phyloP scores from a whole-genome alignment of 2,113 vertebrate species.

The Martes martes region DNA sequence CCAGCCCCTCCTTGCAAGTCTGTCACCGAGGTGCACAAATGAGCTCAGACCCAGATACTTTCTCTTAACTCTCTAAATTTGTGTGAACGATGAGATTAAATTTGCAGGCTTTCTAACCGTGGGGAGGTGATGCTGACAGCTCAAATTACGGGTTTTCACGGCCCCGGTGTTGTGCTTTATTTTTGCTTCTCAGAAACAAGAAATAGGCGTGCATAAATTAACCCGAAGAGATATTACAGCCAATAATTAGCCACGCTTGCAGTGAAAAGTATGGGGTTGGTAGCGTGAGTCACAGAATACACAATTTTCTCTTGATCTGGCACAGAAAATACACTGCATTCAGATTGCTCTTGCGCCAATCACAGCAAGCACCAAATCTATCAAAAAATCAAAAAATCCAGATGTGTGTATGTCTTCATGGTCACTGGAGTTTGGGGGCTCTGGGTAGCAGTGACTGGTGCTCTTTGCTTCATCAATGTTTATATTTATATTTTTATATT shows the following conservation, averaged over 20 bases:
- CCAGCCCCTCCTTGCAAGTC: rapidly evolving
- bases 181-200: neutral
- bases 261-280: neutral
- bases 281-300: neutral
- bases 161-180: neutral
- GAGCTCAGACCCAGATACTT: rapidly evolving
- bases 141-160: neutral
- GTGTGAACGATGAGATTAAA: neutral
- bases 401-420: rapidly evolving
- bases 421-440: neutral
- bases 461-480: neutral
- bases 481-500: too few relatives aligned
- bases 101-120: neutral
- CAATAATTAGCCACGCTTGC: neutral
- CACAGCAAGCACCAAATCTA: neutral
- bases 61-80: neutral
- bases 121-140: neutral
- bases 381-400: neutral
- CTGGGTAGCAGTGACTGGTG: rapidly evolving
- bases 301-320: neutral
- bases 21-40: neutral
- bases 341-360: rapidly evolving
- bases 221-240: rapidly evolving
- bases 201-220: slow-evolving; percentile 1
- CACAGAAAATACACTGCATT: neutral